These are phyloP conservation scores for Molorchus minor DNA, from an alignment of 2,888 invertebrate species.

Conservation along the genomic window DNA sequence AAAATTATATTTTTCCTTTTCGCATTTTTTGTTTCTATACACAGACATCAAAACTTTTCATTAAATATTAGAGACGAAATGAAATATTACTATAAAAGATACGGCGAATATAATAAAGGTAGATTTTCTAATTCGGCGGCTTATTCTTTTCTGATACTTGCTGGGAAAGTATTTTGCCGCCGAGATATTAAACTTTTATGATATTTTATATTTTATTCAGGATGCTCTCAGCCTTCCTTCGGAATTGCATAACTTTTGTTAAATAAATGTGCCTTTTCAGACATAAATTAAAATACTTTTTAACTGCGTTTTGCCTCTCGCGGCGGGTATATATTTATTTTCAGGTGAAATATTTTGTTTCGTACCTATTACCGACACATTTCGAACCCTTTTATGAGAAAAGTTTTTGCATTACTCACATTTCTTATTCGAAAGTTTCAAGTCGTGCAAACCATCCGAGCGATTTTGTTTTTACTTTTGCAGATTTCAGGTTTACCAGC, in stretches of 20 bases:
- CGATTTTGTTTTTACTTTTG: neutral
- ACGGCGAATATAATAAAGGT: constrained; percentile 52
- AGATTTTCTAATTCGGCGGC: constrained; percentile 53
- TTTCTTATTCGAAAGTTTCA: constrained; percentile 24
- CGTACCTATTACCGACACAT: constrained; percentile 33
- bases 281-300: constrained; percentile 52
- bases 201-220: constrained; percentile 54
- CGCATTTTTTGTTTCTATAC: no score
- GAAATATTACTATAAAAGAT: constrained; percentile 57
- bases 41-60: constrained; percentile 58
- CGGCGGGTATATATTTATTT: constrained; percentile 24
- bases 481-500: no score
- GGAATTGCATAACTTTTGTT: constrained; percentile 51
- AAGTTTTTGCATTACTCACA: constrained; percentile 35
- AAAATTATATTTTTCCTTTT: no score
- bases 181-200: constrained; percentile 54
- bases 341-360: constrained; percentile 34
- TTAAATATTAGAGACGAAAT: constrained; percentile 55
- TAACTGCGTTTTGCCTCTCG: constrained; percentile 40
- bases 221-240: constrained; percentile 42
- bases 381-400: constrained; percentile 30
- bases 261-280: constrained; percentile 51
- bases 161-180: constrained; percentile 45
- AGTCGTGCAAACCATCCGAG: constrained; percentile 5
- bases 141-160: constrained; percentile 49